These are phyloP conservation scores for Monopterus albus DNA, from an alignment of 2,113 vertebrate species.

Conservation along the genomic window DNA sequence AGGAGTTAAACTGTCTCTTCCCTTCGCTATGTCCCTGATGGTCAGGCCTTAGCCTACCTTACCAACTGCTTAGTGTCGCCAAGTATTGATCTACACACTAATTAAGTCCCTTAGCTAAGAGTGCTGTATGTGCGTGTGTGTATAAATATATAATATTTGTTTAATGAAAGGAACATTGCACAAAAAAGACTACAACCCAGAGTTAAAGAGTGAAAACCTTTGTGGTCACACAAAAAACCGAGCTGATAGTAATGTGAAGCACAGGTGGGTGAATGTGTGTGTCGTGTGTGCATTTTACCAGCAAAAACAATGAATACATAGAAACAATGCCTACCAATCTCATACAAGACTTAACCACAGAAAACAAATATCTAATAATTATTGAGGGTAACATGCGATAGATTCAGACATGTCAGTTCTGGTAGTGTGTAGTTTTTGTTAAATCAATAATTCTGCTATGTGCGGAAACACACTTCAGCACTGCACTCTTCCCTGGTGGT, in stretches of 20 bases:
- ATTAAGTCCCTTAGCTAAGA: constrained; percentile 54
- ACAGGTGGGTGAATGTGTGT: background rate
- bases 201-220: background rate
- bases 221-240: background rate
- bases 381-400: constrained; percentile 13
- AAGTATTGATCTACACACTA: constrained; percentile 53
- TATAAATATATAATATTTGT: background rate
- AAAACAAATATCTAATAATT: constrained; percentile 48
- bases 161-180: background rate
- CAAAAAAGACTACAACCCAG: background rate
- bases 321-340: background rate
- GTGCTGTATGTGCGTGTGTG: background rate
- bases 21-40: constrained; percentile 20
- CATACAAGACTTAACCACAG: constrained; percentile 1
- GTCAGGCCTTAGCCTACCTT: constrained; percentile 25
- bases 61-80: constrained; percentile 44
- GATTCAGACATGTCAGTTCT: constrained; percentile 33
- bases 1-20: no score
- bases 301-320: background rate
- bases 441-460: constrained; percentile 67
- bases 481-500: constrained; percentile 24
- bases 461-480: constrained; percentile 26
- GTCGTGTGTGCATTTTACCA: background rate
- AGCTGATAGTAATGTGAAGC: background rate
- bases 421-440: constrained; percentile 37